Conservation (phyloP, 2,888 invertebrate genomes). For the Himalopsyche tibetana region DNA sequence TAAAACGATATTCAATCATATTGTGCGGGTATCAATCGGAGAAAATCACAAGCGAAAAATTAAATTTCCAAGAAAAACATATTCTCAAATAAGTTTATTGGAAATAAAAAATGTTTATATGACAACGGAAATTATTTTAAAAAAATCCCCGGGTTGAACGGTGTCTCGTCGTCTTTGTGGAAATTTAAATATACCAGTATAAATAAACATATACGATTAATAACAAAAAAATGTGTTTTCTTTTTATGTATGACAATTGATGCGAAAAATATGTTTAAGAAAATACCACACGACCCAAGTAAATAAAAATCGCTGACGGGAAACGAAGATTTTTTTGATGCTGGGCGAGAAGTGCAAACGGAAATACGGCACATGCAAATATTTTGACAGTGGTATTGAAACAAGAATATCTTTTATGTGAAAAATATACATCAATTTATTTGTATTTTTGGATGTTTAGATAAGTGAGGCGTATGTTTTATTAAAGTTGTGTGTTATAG, state of each 20-base stretch:
- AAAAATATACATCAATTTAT: slow-evolving; percentile 1
- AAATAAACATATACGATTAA: slow-evolving; percentile 7
- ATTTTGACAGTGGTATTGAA: slow-evolving; percentile 39
- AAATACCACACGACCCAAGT: not conserved
- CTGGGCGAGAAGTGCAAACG: slow-evolving; percentile 23
- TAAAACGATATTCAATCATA: too few species aligned
- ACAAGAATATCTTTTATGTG: slow-evolving; percentile 6
- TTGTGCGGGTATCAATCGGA: too few species aligned
- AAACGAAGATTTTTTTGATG: not conserved
- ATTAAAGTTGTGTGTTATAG: not conserved
- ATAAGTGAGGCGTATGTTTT: not conserved
- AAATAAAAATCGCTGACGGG: slow-evolving; percentile 6
- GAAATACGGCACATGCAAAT: slow-evolving; percentile 36
- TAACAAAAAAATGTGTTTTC: not conserved
- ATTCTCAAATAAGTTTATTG: too few species aligned
- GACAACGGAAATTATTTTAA: too few species aligned
- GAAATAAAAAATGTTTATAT: too few species aligned
- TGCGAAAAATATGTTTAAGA: slow-evolving; percentile 5
- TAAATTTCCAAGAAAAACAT: too few species aligned
- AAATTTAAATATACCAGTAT: not conserved
- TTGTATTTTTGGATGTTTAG: not conserved
- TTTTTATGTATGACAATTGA: not conserved
- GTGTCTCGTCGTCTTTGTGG: not conserved
- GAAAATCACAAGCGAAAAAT: too few species aligned
- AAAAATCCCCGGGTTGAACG: too few species aligned